Evolutionary conservation across 2,888 invertebrate species (phyloP), one percentile per base, ranked within the genome.

Genomic region (Leucophenga maculata): DNA sequence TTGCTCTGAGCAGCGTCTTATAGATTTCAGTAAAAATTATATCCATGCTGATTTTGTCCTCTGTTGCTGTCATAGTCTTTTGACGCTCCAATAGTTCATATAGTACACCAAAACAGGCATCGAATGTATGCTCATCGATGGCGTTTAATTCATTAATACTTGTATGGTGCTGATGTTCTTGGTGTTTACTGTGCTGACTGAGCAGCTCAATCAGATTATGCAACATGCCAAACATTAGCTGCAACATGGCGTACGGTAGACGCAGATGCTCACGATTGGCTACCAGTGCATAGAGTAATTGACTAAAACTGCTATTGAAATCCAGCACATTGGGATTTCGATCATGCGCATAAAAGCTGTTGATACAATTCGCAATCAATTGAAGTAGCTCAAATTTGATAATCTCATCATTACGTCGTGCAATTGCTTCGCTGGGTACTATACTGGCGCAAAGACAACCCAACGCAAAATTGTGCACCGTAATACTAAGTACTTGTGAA

Each of bases 391-490:
- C 85, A 3, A 79, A 79, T 75, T 85, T 86, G 11, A 89, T 85
- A 39, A 86, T 78, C 68, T 81, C 77, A 31, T 82, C 78, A 71
- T 88, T 86, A 4, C 66, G 69, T 1, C 75, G 74, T 62, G 77
- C 76, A 48, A 80, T 80, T 8, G 72, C 67, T 6, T 75, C 77
- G 60, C 73, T 74, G 16, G 75, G 71, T 20, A 71, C 74, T n/a
- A 69, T 72, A 31, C 65, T 69, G 20, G 72, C 69, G 54, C 76
- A 76, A 16, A 88, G 75, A 65, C 84, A 80, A 0, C 88, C 86
- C 8, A 88, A 72, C 0, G 84, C 84, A 75, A 89, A 89, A 54
- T 86, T 82, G 69, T 89, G 80, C 39, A 85, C 82, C 0, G 83
- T 78, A 8, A 86, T 78, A 48, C 86, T 86, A 6, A 82, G 77